Percentiles rank a stretch among this genome's conserved stretches.
These are phyloP conservation scores for Cosmia trapezina DNA, from an alignment of 2,888 invertebrate species.

Conservation along the genomic window DNA sequence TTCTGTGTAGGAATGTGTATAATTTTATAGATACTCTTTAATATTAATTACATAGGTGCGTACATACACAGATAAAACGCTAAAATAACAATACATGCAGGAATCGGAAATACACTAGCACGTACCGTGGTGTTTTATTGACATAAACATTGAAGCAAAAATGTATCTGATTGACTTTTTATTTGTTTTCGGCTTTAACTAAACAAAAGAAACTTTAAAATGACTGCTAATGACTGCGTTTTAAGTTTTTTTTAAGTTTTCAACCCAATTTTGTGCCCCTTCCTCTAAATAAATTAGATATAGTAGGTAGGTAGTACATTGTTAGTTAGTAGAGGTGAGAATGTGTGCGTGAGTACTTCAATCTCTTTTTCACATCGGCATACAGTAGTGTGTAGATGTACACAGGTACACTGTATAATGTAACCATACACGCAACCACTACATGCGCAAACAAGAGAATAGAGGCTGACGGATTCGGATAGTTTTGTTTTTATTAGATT, in stretches of 20 bases:
- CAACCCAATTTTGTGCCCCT: slow-evolving; percentile 76
- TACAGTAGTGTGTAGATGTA: slow-evolving; percentile 49
- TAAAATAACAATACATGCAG: slow-evolving; percentile 61
- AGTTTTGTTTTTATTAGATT: slow-evolving; percentile 83
- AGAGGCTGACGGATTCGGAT: slow-evolving; percentile 72
- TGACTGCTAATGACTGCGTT: slow-evolving; percentile 52
- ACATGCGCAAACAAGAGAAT: slow-evolving; percentile 71
- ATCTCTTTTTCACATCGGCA: slow-evolving; percentile 60
- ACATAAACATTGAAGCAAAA: slow-evolving; percentile 65
- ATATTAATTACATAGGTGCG: slow-evolving; percentile 53
- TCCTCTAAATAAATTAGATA: slow-evolving; percentile 76
- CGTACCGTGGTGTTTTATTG: slow-evolving; percentile 66
- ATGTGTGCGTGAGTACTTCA: slow-evolving; percentile 67
- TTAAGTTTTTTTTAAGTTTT: slow-evolving; percentile 57
- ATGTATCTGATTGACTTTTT: slow-evolving; percentile 42
- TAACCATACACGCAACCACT: slow-evolving; percentile 68
- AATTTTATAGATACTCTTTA: slow-evolving; percentile 55
- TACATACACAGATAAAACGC: slow-evolving; percentile 50
- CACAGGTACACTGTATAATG: slow-evolving; percentile 30
- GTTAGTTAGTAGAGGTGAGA: slow-evolving; percentile 55
- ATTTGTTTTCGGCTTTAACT: slow-evolving; percentile 40
- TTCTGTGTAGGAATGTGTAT: slow-evolving; percentile 63
- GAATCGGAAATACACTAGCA: slow-evolving; percentile 63
- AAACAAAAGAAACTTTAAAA: slow-evolving; percentile 36
- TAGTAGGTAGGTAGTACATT: slow-evolving; percentile 64